phyloP scores from a whole-genome alignment of 2,888 invertebrate species.

The Sminthurides aquaticus region DNA sequence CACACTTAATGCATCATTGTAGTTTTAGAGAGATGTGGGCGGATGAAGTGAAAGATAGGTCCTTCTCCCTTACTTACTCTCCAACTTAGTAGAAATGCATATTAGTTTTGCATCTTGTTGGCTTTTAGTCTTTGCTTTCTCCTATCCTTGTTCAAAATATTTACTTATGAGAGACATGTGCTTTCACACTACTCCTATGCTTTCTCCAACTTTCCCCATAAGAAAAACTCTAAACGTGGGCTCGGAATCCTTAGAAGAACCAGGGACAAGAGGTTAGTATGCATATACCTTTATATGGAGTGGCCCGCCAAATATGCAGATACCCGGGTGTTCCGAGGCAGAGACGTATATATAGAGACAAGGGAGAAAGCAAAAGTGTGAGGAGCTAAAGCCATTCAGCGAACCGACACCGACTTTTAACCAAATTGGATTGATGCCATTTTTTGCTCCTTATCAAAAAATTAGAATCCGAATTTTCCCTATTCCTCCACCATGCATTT shows the following conservation, averaged over 20 bases:
- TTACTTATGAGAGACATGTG: not conserved
- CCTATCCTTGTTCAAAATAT: not conserved
- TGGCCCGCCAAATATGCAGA: not conserved
- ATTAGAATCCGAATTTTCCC: constrained; percentile 39
- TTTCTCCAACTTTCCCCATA: not conserved
- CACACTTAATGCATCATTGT: not conserved
- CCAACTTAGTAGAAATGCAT: no score
- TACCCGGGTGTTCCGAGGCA: no score
- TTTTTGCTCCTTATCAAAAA: constrained; percentile 40
- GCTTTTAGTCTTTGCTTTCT: no score
- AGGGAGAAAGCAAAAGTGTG: not conserved
- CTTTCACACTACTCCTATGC: not conserved
- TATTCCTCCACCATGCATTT: constrained; percentile 29
- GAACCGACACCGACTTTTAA: constrained; percentile 34
- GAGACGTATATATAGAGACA: no score
- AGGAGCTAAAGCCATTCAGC: constrained; percentile 11
- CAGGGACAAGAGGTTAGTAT: no score
- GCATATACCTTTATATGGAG: no score
- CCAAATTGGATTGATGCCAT: constrained; percentile 40
- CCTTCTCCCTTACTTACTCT: no score
- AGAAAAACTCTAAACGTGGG: not conserved
- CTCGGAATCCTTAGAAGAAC: no score
- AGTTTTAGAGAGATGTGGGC: not conserved
- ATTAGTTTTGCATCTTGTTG: no score
- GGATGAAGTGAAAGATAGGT: constrained; percentile 7